A percentile compares a stretch with the other conserved stretches of the same genome.
phyloP scores from a whole-genome alignment of 1,140 invertebrate species.

The Oryzaephilus surinamensis region DNA sequence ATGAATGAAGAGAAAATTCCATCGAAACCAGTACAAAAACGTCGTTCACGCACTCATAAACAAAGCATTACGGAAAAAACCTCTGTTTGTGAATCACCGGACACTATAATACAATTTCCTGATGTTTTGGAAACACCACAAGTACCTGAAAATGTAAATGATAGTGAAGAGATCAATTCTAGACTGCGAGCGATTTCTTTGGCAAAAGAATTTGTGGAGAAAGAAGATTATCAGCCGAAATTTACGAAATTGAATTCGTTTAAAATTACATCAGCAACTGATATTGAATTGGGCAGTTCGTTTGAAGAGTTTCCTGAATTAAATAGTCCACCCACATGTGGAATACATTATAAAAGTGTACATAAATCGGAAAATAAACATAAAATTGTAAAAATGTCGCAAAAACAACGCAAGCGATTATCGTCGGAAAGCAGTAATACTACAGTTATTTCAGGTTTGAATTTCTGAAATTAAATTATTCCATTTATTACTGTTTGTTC shows the following conservation, averaged over 20 bases:
- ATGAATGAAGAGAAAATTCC: conserved; percentile 29
- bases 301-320: conserved; percentile 23
- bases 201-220: conserved; percentile 36
- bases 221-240: conserved; percentile 20
- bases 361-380: conserved; percentile 20
- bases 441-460: conserved; percentile 1
- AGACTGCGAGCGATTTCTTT: conserved; percentile 39
- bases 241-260: conserved; percentile 18
- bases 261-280: conserved; percentile 3
- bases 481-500: conserved; percentile 2
- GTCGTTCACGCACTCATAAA: conserved; percentile 33
- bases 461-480: neutral
- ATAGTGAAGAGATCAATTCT: too few relatives aligned
- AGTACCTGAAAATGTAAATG: neutral
- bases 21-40: conserved; percentile 31
- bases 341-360: conserved; percentile 12
- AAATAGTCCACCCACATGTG: conserved; percentile 15
- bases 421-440: conserved; percentile 22
- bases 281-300: conserved; percentile 4
- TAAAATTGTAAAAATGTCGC: conserved; percentile 42
- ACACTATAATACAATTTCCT: conserved; percentile 16
- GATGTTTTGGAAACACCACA: conserved; percentile 9
- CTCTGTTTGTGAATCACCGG: conserved; percentile 7
- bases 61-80: conserved; percentile 9
- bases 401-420: conserved; percentile 46